Conservation (phyloP, 2,113 vertebrate genomes). For the Mus pahari region DNA sequence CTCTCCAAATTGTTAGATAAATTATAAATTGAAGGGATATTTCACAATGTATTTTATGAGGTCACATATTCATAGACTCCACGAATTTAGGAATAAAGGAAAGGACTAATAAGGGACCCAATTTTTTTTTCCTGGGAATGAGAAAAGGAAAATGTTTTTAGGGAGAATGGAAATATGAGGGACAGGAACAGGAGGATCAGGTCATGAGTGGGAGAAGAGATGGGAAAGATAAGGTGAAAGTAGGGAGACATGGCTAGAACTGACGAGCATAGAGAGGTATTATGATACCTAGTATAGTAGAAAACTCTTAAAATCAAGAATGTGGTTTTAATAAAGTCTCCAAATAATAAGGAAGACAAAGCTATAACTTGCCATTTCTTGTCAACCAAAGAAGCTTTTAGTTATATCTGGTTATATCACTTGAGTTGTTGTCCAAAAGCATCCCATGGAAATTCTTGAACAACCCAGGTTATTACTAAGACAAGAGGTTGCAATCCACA, state of each 20-base stretch:
- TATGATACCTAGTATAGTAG: not conserved
- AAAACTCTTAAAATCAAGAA: not conserved
- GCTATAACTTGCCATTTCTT: not conserved
- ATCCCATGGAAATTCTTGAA: not conserved
- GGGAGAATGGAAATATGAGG: not conserved
- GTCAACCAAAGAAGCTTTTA: not conserved
- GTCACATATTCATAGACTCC: not conserved
- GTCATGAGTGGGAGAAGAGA: not conserved
- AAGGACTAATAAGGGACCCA: not conserved
- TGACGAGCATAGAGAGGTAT: not conserved
- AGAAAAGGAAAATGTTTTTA: not conserved
- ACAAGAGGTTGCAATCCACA: not conserved
- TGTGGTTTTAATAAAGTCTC: not conserved
- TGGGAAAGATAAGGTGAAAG: not conserved
- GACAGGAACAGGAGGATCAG: not conserved
- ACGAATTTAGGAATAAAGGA: not conserved
- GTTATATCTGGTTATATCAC: not conserved
- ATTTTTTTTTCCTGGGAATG: rapidly evolving
- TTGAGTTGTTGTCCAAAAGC: not conserved
- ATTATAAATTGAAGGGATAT: not conserved
- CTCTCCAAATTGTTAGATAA: not conserved
- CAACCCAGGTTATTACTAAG: not conserved
- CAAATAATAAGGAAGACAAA: not conserved
- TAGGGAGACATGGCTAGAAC: not conserved
- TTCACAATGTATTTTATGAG: not conserved